phyloP scores from a whole-genome alignment of 1,140 invertebrate genomes.

The Drosophila subpulchrella region DNA sequence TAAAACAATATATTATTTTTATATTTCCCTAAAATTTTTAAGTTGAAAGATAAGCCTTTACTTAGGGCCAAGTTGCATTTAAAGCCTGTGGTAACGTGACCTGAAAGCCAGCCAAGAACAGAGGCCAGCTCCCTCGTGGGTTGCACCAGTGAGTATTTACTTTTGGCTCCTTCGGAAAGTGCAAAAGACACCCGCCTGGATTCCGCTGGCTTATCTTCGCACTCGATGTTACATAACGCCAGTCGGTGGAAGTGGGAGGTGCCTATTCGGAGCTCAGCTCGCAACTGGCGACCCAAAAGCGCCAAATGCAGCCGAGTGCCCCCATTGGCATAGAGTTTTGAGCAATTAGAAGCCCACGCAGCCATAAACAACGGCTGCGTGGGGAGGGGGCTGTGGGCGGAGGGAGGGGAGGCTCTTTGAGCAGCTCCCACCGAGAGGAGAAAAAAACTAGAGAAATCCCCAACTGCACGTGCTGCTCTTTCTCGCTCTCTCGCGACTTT shows the following conservation, averaged over 20 bases:
- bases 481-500: slow-evolving; percentile 48
- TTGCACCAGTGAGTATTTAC: background rate
- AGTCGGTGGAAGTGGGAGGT: slow-evolving; percentile 74
- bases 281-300: slow-evolving; percentile 22
- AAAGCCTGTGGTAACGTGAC: background rate
- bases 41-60: too few relatives aligned
- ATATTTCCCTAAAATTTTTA: too few relatives aligned
- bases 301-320: slow-evolving; percentile 78
- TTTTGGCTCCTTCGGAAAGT: background rate
- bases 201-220: slow-evolving; percentile 7
- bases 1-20: too few relatives aligned
- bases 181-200: slow-evolving; percentile 4
- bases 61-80: background rate
- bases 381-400: slow-evolving; percentile 7
- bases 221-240: slow-evolving; percentile 36
- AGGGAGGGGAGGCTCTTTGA: slow-evolving; percentile 29
- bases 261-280: slow-evolving; percentile 71
- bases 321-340: slow-evolving; percentile 82
- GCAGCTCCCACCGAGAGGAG: slow-evolving; percentile 38
- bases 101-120: background rate
- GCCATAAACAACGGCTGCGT: slow-evolving; percentile 77
- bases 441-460: slow-evolving; percentile 31
- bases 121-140: background rate
- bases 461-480: slow-evolving; percentile 64
- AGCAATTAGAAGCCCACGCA: slow-evolving; percentile 84